phyloP scores from a whole-genome alignment of 2,888 invertebrate species.

The Platycheirus albimanus region DNA sequence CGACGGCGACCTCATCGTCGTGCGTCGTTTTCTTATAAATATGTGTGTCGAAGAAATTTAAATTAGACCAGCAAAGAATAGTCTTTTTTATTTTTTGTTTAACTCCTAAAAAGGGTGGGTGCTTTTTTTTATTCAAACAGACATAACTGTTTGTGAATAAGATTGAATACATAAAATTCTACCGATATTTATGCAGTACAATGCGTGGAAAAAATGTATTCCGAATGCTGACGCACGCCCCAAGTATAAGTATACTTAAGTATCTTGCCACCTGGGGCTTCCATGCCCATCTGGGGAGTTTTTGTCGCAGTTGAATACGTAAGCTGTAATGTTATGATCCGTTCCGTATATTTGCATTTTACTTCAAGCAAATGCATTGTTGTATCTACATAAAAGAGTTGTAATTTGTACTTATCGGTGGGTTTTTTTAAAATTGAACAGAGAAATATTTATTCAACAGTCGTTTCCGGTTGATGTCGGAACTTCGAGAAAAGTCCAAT shows the following conservation, averaged over 20 bases:
- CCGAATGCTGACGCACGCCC: slow-evolving; percentile 49
- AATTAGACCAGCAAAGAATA: slow-evolving; percentile 39
- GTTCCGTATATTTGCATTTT: slow-evolving; percentile 50
- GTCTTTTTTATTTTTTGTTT: slow-evolving; percentile 4
- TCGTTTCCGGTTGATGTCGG: too few species aligned
- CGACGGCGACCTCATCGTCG: slow-evolving; percentile 1
- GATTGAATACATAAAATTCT: slow-evolving; percentile 8
- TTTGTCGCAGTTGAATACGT: slow-evolving; percentile 18
- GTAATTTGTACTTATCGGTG: too few species aligned
- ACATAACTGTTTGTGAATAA: slow-evolving; percentile 9
- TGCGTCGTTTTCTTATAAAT: too few species aligned
- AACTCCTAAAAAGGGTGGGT: not conserved
- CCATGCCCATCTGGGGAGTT: slow-evolving; percentile 32
- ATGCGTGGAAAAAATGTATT: slow-evolving; percentile 35
- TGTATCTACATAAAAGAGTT: slow-evolving; percentile 7
- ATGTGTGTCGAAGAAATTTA: slow-evolving; percentile 40
- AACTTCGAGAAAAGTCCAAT: too few species aligned
- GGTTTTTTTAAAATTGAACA: too few species aligned
- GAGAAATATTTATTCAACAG: too few species aligned
- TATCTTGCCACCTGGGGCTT: slow-evolving; percentile 49
- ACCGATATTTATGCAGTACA: slow-evolving; percentile 15
- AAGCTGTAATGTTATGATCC: slow-evolving; percentile 14
- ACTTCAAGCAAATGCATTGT: not conserved
- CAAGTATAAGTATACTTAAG: slow-evolving; percentile 11
- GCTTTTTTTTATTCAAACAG: slow-evolving; percentile 5